Evolutionary conservation across 2,113 vertebrate genomes (phyloP), one percentile per base, ranked within the genome.

Genomic region (Sebastes fasciatus): DNA sequence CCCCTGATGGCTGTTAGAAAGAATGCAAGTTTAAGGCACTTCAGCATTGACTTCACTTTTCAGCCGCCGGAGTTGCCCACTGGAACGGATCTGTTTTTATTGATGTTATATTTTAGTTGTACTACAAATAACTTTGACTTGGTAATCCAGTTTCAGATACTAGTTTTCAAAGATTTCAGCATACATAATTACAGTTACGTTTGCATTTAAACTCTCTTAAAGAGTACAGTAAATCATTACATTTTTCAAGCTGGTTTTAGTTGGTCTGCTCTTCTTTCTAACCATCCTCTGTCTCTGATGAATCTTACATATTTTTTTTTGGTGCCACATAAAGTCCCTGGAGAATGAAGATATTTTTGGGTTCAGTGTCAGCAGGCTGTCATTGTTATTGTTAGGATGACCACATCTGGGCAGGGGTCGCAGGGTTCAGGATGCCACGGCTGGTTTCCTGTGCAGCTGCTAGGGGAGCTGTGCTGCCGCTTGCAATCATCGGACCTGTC

Each of bases 401-500:
- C 54, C 88, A 74, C 66, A 79, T 71, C 80, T 73, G 64, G 23
- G 69, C 58, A 58, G 60, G n/a, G 13, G 63, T 69, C 9, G 0
- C 2, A 5, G 43, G n/a, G 70, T 71, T 73, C 77, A 82, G 43
- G 73, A 88, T 63, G 80, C 82, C 73, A 86, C 3, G 54, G 75
- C 69, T 78, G 68, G 77, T 89, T 93, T 92, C 88, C 86, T 91
- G 83, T 83, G 82, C 85, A 88, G 87, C 87, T 92, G 89, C 12
- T 2, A 43, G 74, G 74, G 64, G 76, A 69, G 52, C 77, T 48
- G 55, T 11, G 13, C 72, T 76, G 76, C 69, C 13, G 14, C 60
- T 74, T 78, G 72, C 71, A 42, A 74, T 80, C 82, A 85, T 78
- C 43, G 1, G 12, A 68, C 40, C 74, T 78, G 61, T 83, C 68